These are phyloP conservation scores for Adelphocoris suturalis DNA, from an alignment of 2,888 invertebrate genomes.

Conservation along the genomic window DNA sequence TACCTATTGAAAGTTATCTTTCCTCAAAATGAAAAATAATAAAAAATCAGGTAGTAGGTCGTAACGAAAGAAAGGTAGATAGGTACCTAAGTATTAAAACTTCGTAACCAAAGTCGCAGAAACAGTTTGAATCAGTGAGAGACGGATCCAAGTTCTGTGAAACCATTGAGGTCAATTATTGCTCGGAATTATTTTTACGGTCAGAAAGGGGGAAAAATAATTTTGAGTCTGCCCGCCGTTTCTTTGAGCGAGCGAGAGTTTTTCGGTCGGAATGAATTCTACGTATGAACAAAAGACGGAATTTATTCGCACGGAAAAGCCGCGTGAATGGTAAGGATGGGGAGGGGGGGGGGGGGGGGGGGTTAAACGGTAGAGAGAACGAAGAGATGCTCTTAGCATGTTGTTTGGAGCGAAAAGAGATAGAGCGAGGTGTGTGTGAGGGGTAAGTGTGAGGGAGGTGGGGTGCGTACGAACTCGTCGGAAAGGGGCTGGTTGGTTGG, in stretches of 20 bases:
- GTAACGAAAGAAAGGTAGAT: no score
- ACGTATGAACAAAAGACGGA: constrained; percentile 1
- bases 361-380: neutral
- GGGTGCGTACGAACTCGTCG: no score
- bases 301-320: constrained; percentile 30
- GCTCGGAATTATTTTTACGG: neutral
- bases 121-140: no score
- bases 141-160: no score
- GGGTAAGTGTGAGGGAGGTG: no score
- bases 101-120: no score
- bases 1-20: no score
- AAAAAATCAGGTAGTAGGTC: no score
- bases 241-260: neutral
- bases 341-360: neutral
- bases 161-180: no score
- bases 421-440: neutral
- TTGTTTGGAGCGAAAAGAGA: neutral
- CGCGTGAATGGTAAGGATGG: neutral
- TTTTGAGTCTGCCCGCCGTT: neutral
- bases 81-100: no score
- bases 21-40: no score
- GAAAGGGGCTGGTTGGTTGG: neutral
- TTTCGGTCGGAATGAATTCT: neutral
- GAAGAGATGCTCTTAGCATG: constrained; percentile 11
- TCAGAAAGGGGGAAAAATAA: neutral